Evolutionary conservation across 2,888 invertebrate genomes (phyloP), one percentile per base, ranked within the genome.

Genomic region (Iphiclides podalirius): DNA sequence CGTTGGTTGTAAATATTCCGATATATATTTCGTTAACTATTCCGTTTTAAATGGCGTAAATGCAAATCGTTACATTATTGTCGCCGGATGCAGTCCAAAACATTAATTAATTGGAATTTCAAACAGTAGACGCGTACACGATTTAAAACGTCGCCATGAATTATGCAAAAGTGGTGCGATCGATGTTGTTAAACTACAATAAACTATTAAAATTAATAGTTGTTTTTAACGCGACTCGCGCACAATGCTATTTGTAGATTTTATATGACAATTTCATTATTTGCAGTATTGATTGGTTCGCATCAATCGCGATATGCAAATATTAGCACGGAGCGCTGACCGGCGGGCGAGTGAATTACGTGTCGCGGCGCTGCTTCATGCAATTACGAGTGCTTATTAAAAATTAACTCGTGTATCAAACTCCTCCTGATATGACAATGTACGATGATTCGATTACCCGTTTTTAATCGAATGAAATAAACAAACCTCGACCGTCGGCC

Each of bases 271-370:
- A 78, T 80, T 81, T 78, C 78, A 82, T 80, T 86, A 86, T 88
- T 88, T 88, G 83, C 83, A 74, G 78, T 81, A 86, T 85, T 86
- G 88, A 88, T 88, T 87, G 84, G 78, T 71, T 76, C 67, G 79
- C 79, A 86, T 87, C 85, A 86, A 86, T 88, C 82, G 80, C 75
- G 81, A 81, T 82, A 83, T 83, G 85, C 84, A 87, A 87, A 88
- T 87, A 88, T 87, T 88, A 79, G 85, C 78, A 60, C 66, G 69
- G 70, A 70, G 66, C 77, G 72, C 67, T 76, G 79, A 73, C 75
- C 78, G 74, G 71, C 66, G 59, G 66, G 62, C 68, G 65, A 60
- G 70, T 80, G 80, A 79, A 82, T 79, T 79, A 79, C 79, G 75
- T 75, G 75, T 76, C 72, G 78, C 77, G 73, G 73, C 70, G 69